These are phyloP conservation scores for Carcharodon carcharias DNA, from an alignment of 2,797 vertebrate genomes.

Conservation along the genomic window DNA sequence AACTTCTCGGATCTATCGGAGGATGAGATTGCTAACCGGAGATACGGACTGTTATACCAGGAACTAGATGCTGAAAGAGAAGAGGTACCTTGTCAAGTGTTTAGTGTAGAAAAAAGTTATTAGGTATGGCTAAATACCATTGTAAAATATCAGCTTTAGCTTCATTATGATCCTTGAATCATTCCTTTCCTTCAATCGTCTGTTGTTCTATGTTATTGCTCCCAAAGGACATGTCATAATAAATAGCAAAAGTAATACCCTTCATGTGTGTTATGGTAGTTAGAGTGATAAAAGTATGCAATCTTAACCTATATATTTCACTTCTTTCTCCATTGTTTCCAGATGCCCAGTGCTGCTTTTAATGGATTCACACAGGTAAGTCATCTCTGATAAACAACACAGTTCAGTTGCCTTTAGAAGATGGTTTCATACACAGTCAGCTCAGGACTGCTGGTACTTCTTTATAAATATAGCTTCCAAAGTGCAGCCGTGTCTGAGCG, in stretches of 20 bases:
- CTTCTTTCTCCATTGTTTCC: constrained; percentile 57
- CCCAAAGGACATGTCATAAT: constrained; percentile 19
- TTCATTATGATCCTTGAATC: constrained; percentile 14
- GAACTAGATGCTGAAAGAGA: constrained; percentile 86
- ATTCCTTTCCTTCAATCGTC: constrained; percentile 25
- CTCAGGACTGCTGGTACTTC: too few species aligned
- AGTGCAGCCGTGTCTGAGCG: not conserved
- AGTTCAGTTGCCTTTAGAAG: not conserved
- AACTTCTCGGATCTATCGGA: constrained; percentile 89
- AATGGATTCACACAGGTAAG: constrained; percentile 82
- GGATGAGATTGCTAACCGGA: constrained; percentile 92
- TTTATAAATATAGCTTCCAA: not conserved
- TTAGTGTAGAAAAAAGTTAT: constrained; percentile 62
- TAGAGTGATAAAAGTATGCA: not conserved
- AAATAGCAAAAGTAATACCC: not conserved
- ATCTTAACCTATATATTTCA: constrained; percentile 49
- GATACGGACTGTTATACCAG: constrained; percentile 88
- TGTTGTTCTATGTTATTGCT: constrained; percentile 11
- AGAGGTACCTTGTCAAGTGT: constrained; percentile 73
- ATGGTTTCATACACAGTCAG: not conserved
- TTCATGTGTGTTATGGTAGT: not conserved
- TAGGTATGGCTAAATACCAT: constrained; percentile 21
- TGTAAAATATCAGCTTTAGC: constrained; percentile 24
- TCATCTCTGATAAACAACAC: constrained; percentile 22
- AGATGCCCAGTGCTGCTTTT: constrained; percentile 69